These are phyloP conservation scores for Amiota mariae DNA, from an alignment of 2,888 invertebrate species.

Conservation along the genomic window DNA sequence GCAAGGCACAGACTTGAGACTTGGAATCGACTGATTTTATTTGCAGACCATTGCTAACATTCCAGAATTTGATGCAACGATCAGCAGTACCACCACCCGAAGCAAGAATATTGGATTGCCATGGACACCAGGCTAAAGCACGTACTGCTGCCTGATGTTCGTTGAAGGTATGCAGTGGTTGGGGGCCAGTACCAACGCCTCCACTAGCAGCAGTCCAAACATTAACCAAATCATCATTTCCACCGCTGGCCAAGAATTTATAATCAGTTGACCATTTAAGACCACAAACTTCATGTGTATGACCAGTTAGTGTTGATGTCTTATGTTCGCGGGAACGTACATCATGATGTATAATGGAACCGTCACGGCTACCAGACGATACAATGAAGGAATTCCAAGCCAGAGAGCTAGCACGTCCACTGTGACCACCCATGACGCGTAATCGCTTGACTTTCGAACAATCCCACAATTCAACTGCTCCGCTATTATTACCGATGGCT, in stretches of 20 bases:
- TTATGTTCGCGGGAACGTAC: constrained; percentile 91
- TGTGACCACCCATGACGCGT: constrained; percentile 89
- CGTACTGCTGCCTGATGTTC: constrained; percentile 94
- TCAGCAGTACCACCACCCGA: constrained; percentile 98
- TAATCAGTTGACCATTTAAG: constrained; percentile 97
- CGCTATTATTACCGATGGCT: constrained; percentile 90
- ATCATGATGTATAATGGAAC: constrained; percentile 94
- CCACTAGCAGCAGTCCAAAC: constrained; percentile 83
- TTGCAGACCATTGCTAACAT: constrained; percentile 86
- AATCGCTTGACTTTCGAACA: constrained; percentile 77
- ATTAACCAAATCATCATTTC: constrained; percentile 95
- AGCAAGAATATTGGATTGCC: constrained; percentile 91
- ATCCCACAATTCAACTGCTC: constrained; percentile 94
- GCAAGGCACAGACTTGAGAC: constrained; percentile 93
- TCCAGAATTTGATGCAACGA: constrained; percentile 90
- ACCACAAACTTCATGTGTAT: constrained; percentile 90
- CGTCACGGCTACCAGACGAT: constrained; percentile 89
- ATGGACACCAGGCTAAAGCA: constrained; percentile 98
- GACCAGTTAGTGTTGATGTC: constrained; percentile 81
- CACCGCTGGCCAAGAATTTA: constrained; percentile 94
- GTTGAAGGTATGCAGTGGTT: constrained; percentile 76
- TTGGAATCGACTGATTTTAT: constrained; percentile 91
- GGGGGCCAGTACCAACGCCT: constrained; percentile 77
- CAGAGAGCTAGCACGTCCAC: constrained; percentile 88
- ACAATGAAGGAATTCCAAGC: constrained; percentile 94